Evolutionary conservation across 2,888 invertebrate genomes (phyloP).

Genomic region (Caenorhabditis sp.): DNA sequence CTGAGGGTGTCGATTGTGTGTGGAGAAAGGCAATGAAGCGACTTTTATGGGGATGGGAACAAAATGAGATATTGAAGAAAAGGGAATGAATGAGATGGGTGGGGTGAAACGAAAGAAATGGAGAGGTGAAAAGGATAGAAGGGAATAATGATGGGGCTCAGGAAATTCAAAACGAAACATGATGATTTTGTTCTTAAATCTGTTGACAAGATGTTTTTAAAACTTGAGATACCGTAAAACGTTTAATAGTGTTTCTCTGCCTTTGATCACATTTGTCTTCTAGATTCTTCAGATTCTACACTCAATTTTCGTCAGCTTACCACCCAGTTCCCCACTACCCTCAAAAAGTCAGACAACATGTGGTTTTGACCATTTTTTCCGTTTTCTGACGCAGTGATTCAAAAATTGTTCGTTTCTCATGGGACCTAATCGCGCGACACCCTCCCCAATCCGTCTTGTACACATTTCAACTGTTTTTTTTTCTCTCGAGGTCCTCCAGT

Average conservation of each 20-base stretch:
- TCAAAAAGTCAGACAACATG: slow-evolving; percentile 15
- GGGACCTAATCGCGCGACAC: slow-evolving; percentile 29
- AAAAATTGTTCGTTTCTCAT: slow-evolving; percentile 14
- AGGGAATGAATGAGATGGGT: not conserved
- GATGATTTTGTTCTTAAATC: too few relatives aligned
- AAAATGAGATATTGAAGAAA: slow-evolving; percentile 11
- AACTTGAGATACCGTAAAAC: too few relatives aligned
- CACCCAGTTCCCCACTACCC: not conserved
- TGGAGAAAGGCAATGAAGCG: slow-evolving; percentile 36
- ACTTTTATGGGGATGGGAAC: slow-evolving; percentile 58
- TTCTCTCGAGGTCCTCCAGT: not conserved
- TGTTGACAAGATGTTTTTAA: too few relatives aligned
- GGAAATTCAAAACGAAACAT: not conserved
- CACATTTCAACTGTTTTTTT: slow-evolving; percentile 11
- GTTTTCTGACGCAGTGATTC: slow-evolving; percentile 10
- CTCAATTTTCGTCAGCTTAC: not conserved
- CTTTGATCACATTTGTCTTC: too few relatives aligned
- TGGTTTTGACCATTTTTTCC: slow-evolving; percentile 20
- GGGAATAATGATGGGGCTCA: not conserved
- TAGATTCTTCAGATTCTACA: not conserved
- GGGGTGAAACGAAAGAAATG: not conserved
- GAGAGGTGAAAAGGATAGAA: not conserved
- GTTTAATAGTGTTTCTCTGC: too few relatives aligned
- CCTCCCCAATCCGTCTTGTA: not conserved
- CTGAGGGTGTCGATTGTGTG: slow-evolving; percentile 6